These are phyloP conservation scores for Beris morrisii DNA, from an alignment of 2,888 invertebrate species.

Conservation along the genomic window DNA sequence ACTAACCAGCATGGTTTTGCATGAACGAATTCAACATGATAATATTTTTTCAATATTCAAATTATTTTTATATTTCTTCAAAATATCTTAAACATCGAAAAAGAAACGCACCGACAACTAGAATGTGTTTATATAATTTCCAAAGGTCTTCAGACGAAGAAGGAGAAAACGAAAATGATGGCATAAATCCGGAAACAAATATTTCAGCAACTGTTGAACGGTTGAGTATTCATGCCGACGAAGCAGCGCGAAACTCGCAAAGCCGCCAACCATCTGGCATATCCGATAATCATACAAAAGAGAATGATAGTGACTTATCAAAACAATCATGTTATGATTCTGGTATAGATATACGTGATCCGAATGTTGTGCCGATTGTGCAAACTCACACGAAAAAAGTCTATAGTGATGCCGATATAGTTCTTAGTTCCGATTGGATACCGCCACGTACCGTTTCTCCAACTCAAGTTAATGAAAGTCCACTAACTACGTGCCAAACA, in stretches of 20 bases:
- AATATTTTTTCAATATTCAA: conserved; percentile 31
- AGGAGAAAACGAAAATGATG: conserved; percentile 44
- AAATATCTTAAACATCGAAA: conserved; percentile 31
- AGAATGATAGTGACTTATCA: conserved; percentile 66
- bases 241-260: neutral
- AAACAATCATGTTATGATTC: conserved; percentile 88
- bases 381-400: conserved; percentile 62
- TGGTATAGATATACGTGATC: conserved; percentile 84
- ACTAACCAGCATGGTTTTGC: conserved; percentile 31
- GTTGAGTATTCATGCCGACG: too few relatives aligned
- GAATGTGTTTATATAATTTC: conserved; percentile 55
- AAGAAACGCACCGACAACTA: conserved; percentile 43
- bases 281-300: conserved; percentile 55
- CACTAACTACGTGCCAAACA: conserved; percentile 46
- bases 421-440: conserved; percentile 83
- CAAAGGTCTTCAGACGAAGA: conserved; percentile 57
- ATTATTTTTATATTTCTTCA: conserved; percentile 31
- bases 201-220: too few relatives aligned
- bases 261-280: conserved; percentile 41
- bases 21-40: conserved; percentile 9
- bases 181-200: neutral
- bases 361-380: conserved; percentile 62
- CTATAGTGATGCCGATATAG: conserved; percentile 86
- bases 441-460: conserved; percentile 81
- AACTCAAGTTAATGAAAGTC: conserved; percentile 64